phyloP scores from a whole-genome alignment of 2,113 vertebrate genomes.

The Cochlearius cochlearius region DNA sequence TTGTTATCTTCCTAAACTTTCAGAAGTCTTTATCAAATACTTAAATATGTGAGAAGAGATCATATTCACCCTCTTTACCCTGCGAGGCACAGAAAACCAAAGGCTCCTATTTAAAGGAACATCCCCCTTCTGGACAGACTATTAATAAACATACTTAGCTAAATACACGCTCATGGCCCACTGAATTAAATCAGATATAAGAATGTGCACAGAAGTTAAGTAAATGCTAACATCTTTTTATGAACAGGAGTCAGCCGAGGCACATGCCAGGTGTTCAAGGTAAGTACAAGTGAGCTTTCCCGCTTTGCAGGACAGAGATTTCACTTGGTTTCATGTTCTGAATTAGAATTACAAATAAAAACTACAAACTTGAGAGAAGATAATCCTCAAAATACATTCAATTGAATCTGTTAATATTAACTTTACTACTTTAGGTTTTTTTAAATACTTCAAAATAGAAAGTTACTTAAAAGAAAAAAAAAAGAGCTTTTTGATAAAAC shows the following conservation, averaged over 20 bases:
- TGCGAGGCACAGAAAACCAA: neutral
- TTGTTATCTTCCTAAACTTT: neutral
- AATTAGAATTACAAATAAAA: neutral
- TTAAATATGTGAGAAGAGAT: neutral
- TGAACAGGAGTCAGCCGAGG: neutral
- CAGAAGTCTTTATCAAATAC: neutral
- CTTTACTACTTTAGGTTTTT: neutral
- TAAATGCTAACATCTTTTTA: neutral
- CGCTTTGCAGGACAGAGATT: neutral
- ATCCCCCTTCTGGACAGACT: neutral
- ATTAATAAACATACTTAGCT: neutral
- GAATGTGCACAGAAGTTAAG: neutral
- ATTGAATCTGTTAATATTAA: neutral
- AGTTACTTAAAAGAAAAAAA: neutral
- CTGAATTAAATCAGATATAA: constrained; percentile 11
- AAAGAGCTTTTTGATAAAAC: neutral
- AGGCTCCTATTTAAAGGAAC: neutral
- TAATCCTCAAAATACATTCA: neutral
- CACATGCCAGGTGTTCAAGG: neutral
- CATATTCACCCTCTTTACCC: neutral
- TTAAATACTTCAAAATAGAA: neutral
- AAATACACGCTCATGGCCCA: neutral
- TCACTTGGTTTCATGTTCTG: neutral
- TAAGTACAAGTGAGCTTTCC: neutral
- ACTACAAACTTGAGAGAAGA: neutral